Conservation (phyloP, 2,888 invertebrate genomes). For the Lithosia quadra region DNA sequence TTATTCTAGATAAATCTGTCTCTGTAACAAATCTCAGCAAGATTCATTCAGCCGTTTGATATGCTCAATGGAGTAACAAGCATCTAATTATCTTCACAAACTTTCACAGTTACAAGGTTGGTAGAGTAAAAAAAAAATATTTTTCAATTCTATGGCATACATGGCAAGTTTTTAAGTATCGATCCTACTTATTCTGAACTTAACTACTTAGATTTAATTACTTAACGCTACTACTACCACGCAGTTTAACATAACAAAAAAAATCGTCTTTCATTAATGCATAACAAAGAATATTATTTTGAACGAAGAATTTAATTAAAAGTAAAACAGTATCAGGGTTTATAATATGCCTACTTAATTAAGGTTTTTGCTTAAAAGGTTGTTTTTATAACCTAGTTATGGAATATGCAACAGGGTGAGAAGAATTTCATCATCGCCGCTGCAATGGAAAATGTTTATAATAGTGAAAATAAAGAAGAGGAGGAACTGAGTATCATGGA, state of each 20-base stretch:
- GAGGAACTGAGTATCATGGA: background rate
- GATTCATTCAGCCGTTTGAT: no score
- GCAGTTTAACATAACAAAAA: slow-evolving; percentile 21
- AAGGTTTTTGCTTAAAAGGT: slow-evolving; percentile 55
- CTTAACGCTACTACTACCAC: no score
- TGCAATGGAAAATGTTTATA: slow-evolving; percentile 22
- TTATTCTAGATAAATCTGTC: no score
- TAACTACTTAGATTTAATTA: no score
- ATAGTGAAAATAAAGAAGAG: background rate
- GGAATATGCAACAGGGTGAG: slow-evolving; percentile 41
- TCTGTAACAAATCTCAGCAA: no score
- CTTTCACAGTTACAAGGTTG: no score
- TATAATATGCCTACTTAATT: slow-evolving; percentile 62
- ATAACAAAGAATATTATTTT: slow-evolving; percentile 45
- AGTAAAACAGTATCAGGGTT: slow-evolving; percentile 57
- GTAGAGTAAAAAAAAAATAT: no score
- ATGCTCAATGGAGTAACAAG: no score
- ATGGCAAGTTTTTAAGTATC: no score
- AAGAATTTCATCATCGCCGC: slow-evolving; percentile 40
- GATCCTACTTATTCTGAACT: background rate
- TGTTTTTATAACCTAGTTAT: slow-evolving; percentile 55
- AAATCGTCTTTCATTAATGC: slow-evolving; percentile 33
- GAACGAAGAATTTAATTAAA: slow-evolving; percentile 57
- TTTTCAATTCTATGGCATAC: no score
- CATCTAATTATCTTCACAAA: no score